Conservation (phyloP, 2,888 invertebrate genomes). For the Nemotelus nigrinus region DNA sequence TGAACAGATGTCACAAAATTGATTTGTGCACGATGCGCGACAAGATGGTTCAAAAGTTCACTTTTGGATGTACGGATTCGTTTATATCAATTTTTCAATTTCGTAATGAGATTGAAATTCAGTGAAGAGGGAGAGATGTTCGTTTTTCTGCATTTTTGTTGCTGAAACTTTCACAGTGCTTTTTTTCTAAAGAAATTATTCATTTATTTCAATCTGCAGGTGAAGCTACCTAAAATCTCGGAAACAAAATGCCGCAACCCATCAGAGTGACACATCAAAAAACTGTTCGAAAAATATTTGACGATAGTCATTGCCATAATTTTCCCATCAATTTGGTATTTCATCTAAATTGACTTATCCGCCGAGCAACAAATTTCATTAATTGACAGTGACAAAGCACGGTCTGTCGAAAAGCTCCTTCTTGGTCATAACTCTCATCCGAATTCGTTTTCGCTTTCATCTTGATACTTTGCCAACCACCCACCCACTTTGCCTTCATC, state of each 20-base stretch:
- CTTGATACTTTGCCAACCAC: too few relatives aligned
- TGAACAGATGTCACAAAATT: conserved; percentile 18
- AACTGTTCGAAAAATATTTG: not conserved
- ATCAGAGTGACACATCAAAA: not conserved
- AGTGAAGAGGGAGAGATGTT: too few relatives aligned
- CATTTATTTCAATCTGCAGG: too few relatives aligned
- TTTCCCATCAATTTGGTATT: conserved; percentile 6
- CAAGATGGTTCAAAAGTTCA: too few relatives aligned
- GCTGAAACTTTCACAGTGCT: too few relatives aligned
- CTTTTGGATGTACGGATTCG: too few relatives aligned
- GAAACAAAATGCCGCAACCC: too few relatives aligned
- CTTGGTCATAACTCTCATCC: conserved; percentile 13
- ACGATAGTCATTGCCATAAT: not conserved
- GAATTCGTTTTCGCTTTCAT: not conserved
- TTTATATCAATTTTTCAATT: too few relatives aligned
- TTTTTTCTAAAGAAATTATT: too few relatives aligned
- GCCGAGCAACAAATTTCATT: conserved; percentile 25
- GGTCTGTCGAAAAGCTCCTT: conserved; percentile 25
- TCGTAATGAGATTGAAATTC: too few relatives aligned
- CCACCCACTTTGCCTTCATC: not conserved
- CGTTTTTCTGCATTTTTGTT: too few relatives aligned
- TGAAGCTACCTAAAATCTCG: too few relatives aligned
- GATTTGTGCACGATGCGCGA: not conserved
- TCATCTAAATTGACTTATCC: conserved; percentile 30
- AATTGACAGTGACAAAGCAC: conserved; percentile 35